Evolutionary conservation across 2,888 invertebrate species (phyloP).

Genomic region (Pterostichus niger): DNA sequence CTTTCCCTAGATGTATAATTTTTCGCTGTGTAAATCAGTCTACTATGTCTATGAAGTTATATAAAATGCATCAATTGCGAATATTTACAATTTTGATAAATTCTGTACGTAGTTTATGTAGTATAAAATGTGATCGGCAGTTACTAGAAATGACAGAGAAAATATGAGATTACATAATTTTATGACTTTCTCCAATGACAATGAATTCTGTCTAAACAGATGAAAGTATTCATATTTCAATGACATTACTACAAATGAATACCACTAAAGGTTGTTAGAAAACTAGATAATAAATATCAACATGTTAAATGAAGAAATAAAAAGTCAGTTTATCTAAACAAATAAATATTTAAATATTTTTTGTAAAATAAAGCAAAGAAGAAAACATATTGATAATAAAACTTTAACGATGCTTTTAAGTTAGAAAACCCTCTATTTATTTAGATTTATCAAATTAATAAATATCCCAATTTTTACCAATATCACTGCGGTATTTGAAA

Average conservation of each 20-base stretch:
- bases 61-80: no score
- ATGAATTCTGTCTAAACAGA: constrained; percentile 28
- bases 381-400: constrained; percentile 16
- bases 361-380: constrained; percentile 2
- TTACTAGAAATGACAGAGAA: no score
- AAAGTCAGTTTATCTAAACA: constrained; percentile 28
- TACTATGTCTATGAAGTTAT: no score
- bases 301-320: constrained; percentile 40
- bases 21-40: no score
- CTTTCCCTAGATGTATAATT: no score
- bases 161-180: constrained; percentile 42
- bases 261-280: constrained; percentile 17
- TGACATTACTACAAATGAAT: constrained; percentile 36
- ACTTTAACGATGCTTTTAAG: constrained; percentile 36
- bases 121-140: no score
- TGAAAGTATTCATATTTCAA: constrained; percentile 48
- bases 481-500: constrained; percentile 41
- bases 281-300: constrained; percentile 49
- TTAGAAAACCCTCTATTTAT: constrained; percentile 24
- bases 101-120: no score
- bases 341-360: constrained; percentile 32
- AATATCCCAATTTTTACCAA: constrained; percentile 45
- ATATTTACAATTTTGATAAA: no score
- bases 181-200: constrained; percentile 47
- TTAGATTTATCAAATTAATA: constrained; percentile 51